Conservation (phyloP, 2,888 invertebrate species). For the Polymixis lichenea region DNA sequence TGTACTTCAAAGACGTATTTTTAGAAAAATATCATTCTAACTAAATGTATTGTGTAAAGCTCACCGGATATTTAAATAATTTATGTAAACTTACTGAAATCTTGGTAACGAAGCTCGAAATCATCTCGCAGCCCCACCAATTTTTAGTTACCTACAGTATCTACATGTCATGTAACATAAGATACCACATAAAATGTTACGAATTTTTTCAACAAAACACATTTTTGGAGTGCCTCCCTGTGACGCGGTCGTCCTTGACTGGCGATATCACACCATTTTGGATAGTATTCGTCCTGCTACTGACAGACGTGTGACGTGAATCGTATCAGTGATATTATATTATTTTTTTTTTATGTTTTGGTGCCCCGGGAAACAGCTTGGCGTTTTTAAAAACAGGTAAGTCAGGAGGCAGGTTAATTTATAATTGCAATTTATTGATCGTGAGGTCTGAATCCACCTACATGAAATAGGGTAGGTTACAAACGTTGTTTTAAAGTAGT, state of each 20-base stretch:
- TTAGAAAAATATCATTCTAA: background rate
- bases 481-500: background rate
- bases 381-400: slow-evolving; percentile 3
- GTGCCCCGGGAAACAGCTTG: slow-evolving; percentile 9
- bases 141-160: background rate
- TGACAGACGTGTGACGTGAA: background rate
- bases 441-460: background rate
- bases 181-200: background rate
- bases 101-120: background rate
- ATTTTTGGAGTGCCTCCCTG: slow-evolving; percentile 5
- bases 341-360: slow-evolving; percentile 12
- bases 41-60: too few relatives aligned
- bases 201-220: background rate
- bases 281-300: slow-evolving; percentile 1
- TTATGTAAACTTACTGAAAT: background rate
- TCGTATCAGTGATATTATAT: background rate
- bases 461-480: background rate
- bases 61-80: too few relatives aligned
- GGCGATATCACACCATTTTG: slow-evolving; percentile 15
- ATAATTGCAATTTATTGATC: background rate
- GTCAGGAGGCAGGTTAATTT: background rate
- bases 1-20: background rate
- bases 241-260: background rate
- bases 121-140: background rate
- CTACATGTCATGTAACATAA: too few relatives aligned